Base-by-base conservation (phyloP, 1,140 invertebrate genomes). In the Drosophila sturtevanti region DNA sequence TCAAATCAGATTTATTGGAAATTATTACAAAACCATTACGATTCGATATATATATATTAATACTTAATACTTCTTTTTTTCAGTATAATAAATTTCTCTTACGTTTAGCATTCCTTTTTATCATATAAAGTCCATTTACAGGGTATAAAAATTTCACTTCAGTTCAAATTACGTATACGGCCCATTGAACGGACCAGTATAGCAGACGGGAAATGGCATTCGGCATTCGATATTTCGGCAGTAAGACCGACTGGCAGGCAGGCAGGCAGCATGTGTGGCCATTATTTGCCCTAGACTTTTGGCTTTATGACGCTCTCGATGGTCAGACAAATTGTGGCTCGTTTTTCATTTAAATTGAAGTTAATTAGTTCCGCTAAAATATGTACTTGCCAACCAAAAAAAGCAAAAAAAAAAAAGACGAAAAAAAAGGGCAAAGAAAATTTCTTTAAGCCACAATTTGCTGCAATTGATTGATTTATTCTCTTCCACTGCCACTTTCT, bases 261-360 rank as follows among this genome's bases (percentile, higher is more conserved):
- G 24, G 60, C 12, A 37, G 51, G 22, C 21, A 54, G 51, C 71
- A 64, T 74, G 68, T 74, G 72, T 64, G 62, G 27, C 63, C 82
- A 87, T 87, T 87, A 87, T 82, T 87, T 68, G 72, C 69, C 48
- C 66, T 80, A 74, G 68, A 60, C 41, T 48, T 48, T 73, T 89
- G 85, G 84, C 80, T 89, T 89, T 89, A 89, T 89, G 84, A 87
- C 72, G 80, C 73, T 71, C 80, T 89, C 66, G 72, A 84, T 89
- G 72, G 64, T 80, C 66, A 48, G 41, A 70, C 80, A 89, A 89
- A 89, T 89, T 77, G 79, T 65, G 67, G 84, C 80, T 89, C 84
- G 73, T 89, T 80, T 89, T 89, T 89, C 84, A 89, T 89, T 89
- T 89, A 89, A 89, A 89, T 89, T 76, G 84, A 89, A 84, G 77